These are phyloP conservation scores for Trissolcus japonicus DNA, from an alignment of 2,888 invertebrate genomes.

Conservation along the genomic window DNA sequence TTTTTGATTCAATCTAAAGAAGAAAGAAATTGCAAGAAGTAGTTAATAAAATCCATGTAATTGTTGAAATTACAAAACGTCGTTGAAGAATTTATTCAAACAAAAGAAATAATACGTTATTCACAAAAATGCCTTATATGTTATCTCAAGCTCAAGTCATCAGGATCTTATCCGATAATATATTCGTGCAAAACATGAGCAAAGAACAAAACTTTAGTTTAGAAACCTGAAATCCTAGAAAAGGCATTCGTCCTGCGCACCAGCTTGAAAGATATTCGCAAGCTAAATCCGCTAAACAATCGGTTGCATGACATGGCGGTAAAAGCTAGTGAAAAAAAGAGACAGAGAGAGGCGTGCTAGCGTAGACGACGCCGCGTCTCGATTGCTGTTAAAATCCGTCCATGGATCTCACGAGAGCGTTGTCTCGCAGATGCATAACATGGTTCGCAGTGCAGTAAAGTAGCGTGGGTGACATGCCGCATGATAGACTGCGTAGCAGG, in stretches of 20 bases:
- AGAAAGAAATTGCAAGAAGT: constrained; percentile 13
- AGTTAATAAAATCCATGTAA: neutral
- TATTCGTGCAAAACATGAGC: constrained; percentile 36
- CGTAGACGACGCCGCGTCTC: constrained; percentile 64
- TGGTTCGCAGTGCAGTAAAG: constrained; percentile 74
- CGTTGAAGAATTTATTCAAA: constrained; percentile 47
- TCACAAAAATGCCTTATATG: constrained; percentile 33
- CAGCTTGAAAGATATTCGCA: constrained; percentile 44
- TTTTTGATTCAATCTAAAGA: neutral
- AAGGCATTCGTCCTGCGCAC: constrained; percentile 41
- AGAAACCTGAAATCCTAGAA: constrained; percentile 40
- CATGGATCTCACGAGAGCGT: constrained; percentile 69
- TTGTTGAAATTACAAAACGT: constrained; percentile 29
- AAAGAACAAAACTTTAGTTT: constrained; percentile 35
- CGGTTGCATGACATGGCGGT: constrained; percentile 34
- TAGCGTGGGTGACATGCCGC: constrained; percentile 75
- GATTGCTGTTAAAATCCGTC: constrained; percentile 71
- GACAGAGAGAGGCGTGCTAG: neutral
- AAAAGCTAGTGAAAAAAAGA: constrained; percentile 9
- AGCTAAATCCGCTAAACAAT: constrained; percentile 57
- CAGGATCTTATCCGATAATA: constrained; percentile 49
- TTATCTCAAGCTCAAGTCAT: constrained; percentile 54
- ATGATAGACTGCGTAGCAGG: constrained; percentile 75
- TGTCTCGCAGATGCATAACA: constrained; percentile 73
- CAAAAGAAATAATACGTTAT: constrained; percentile 38